Evolutionary conservation across 2,888 invertebrate species (phyloP), one percentile per base, ranked within the genome.

Genomic region (Melieria crassipennis): DNA sequence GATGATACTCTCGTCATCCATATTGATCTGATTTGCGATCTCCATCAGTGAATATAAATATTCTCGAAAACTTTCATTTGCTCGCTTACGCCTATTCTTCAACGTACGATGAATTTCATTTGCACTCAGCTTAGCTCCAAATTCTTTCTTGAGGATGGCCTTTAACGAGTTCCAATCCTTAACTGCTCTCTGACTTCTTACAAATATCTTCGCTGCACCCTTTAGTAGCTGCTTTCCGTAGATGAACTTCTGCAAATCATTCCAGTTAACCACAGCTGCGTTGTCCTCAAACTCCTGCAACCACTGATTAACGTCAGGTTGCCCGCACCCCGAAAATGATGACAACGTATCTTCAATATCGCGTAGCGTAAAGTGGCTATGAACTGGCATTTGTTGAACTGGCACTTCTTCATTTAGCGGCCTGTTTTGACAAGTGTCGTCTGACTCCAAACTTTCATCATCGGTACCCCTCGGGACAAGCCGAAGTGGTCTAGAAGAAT

Each of bases 161-260:
- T 69, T 69, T 16, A 69, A 56, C 55, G 62, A 69, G 16, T 55
- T 55, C 62, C 69, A 65, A 65, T 55, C 52, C 7, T 55, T 70
- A 10, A 70, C 16, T 46, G 45, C 70, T 16, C 68, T 16, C 52
- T 73, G 73, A 50, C 73, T 61, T 7, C 73, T 48, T 5, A 76
- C 61, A 65, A 72, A 75, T 56, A 73, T 61, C 55, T 72, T 76
- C 5, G 71, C 76, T 5, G 75, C 73, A 6, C 73, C 73, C n/a
- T 48, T 72, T 11, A 76, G 30, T 55, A 75, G 9, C 11, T 76
- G 76, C 47, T 72, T 74, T 0, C 55, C 73, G 45, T 74, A 73
- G 3, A 76, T 64, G 47, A 71, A 75, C 16, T 71, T 76, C 13
- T 74, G 74, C 9, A 74, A 7, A 4, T 58, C 55, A n/a, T 72